Percentiles rank a stretch among this genome's conserved stretches.
Conservation (phyloP, 2,888 invertebrate species). For the Drosophila longiperda region DNA sequence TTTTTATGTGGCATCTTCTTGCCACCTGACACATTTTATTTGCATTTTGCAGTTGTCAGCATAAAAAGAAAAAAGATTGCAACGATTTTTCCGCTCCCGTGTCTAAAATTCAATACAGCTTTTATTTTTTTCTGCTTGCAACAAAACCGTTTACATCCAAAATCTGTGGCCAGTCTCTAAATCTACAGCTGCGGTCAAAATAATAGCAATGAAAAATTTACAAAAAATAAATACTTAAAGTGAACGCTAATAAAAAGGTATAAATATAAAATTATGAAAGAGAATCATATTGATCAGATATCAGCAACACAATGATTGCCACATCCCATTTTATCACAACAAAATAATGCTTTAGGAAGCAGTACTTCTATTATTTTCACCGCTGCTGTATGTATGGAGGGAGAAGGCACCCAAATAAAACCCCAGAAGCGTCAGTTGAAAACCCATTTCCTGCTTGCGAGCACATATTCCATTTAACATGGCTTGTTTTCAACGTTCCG, state of each 20-base stretch:
- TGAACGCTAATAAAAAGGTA: too few species aligned
- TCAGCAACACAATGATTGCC: neutral
- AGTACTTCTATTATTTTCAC: neutral
- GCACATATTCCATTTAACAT: conserved; percentile 50
- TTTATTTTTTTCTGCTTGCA: neutral
- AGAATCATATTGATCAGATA: neutral
- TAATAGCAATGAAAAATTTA: neutral
- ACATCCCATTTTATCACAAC: neutral
- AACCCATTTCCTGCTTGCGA: conserved; percentile 73
- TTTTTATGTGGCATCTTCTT: conserved; percentile 6
- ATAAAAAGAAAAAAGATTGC: neutral
- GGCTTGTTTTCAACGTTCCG: neutral
- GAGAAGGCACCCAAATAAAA: conserved; percentile 12
- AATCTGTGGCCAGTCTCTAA: conserved; percentile 65
- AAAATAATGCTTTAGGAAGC: neutral
- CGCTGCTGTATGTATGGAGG: neutral
- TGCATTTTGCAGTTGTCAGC: conserved; percentile 19
- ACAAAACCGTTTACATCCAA: conserved; percentile 18
- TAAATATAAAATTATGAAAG: too few species aligned
- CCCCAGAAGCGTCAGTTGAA: conserved; percentile 48
- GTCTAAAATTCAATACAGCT: neutral
- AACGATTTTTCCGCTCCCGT: neutral
- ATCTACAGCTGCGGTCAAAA: neutral
- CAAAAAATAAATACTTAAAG: neutral
- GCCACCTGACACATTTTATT: conserved; percentile 24